Conservation (phyloP, 2,888 invertebrate genomes). For the Ormyrus labotus region DNA sequence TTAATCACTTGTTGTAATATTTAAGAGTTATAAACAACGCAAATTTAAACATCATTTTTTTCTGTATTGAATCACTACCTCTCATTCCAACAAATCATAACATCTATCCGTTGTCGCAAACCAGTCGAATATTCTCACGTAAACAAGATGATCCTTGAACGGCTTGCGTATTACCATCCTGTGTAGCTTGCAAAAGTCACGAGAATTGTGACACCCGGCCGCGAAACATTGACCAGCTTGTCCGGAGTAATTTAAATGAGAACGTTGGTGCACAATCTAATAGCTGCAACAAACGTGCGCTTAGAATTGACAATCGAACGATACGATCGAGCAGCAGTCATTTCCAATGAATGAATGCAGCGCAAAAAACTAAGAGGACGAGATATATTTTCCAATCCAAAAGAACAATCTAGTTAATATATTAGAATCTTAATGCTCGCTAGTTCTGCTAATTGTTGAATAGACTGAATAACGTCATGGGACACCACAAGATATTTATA, state of each 20-base stretch:
- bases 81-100: too few species aligned
- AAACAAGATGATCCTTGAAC: slow-evolving; percentile 12
- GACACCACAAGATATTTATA: too few species aligned
- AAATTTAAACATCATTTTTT: too few species aligned
- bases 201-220: slow-evolving; percentile 6
- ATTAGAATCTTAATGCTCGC: slow-evolving; percentile 25
- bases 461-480: neutral
- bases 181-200: slow-evolving; percentile 26
- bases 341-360: neutral
- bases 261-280: neutral
- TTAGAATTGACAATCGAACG: slow-evolving; percentile 34
- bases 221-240: neutral
- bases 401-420: neutral
- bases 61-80: too few species aligned
- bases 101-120: too few species aligned
- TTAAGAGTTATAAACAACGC: too few species aligned
- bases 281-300: neutral
- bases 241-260: slow-evolving; percentile 44
- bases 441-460: slow-evolving; percentile 25
- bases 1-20: neutral
- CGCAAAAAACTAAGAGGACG: neutral
- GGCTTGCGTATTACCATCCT: neutral
- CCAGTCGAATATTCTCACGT: slow-evolving; percentile 2
- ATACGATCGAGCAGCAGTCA: slow-evolving; percentile 39
- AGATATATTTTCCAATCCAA: too few species aligned